A percentile compares a stretch with the other conserved stretches of the same genome.
Conservation (phyloP, 2,797 vertebrate genomes). For the Halcyon badia region DNA sequence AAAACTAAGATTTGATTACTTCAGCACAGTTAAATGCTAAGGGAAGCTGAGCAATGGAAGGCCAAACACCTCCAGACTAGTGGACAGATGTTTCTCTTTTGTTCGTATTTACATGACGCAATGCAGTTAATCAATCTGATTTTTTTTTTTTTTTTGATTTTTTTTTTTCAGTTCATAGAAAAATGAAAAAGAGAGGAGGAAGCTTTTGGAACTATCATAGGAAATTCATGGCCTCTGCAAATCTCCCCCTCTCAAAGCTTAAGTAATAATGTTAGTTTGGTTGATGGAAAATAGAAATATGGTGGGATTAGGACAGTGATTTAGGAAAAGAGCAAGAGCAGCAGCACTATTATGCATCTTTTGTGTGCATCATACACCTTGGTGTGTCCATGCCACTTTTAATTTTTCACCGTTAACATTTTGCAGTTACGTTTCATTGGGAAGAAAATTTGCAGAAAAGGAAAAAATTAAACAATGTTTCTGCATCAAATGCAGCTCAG, state of each 20-base stretch:
- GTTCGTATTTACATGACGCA: neutral
- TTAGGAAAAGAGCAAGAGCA: neutral
- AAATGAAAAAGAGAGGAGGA: neutral
- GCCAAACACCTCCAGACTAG: neutral
- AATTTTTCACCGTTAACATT: neutral
- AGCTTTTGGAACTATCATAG: neutral
- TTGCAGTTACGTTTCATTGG: neutral
- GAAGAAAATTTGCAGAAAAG: neutral
- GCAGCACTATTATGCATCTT: neutral
- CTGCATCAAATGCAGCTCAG: neutral
- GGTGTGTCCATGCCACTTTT: neutral
- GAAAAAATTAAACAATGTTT: neutral
- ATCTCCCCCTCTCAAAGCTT: neutral
- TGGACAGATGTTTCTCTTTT: slow-evolving; percentile 38
- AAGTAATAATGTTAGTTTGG: neutral
- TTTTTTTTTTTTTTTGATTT: neutral
- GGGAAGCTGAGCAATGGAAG: neutral
- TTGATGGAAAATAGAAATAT: neutral
- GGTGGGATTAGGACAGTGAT: neutral
- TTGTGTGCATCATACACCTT: neutral
- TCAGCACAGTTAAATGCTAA: neutral
- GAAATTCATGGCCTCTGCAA: neutral
- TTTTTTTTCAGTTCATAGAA: neutral
- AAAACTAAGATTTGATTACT: neutral
- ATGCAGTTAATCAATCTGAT: neutral